Evolutionary conservation across 2,888 invertebrate genomes (phyloP).

Genomic region (Entomobrya proxima): DNA sequence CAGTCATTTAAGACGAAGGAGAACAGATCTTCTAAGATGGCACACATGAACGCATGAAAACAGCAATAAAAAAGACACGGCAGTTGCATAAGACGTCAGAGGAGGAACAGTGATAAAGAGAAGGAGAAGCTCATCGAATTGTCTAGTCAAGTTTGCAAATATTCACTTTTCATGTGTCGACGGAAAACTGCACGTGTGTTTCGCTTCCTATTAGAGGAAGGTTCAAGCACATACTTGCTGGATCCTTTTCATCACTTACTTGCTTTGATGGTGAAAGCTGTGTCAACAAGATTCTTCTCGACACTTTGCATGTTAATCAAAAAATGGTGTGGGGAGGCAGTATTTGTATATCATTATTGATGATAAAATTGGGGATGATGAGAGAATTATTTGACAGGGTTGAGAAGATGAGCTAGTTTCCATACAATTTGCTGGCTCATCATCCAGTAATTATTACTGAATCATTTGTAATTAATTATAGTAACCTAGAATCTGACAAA

Average conservation of each 20-base stretch:
- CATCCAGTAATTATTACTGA: no score
- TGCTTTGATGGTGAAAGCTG: neutral
- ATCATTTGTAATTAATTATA: no score
- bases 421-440: no score
- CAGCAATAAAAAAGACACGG: neutral
- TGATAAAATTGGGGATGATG: neutral
- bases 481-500: no score
- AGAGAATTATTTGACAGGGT: neutral
- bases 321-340: neutral
- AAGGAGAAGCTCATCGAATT: conserved; percentile 41
- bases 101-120: neutral
- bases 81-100: conserved; percentile 22
- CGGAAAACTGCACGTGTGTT: conserved; percentile 4
- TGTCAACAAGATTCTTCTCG: conserved; percentile 1
- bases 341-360: conserved; percentile 26
- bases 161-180: conserved; percentile 29
- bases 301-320: conserved; percentile 29
- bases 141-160: conserved; percentile 42
- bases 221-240: neutral
- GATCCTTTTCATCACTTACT: neutral
- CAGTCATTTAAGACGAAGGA: conserved; percentile 34
- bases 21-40: neutral
- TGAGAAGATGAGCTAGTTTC: no score
- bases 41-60: neutral
- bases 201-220: no score